Evolutionary conservation across 2,888 invertebrate species (phyloP).

Genomic region (Xanthorhoe designata): DNA sequence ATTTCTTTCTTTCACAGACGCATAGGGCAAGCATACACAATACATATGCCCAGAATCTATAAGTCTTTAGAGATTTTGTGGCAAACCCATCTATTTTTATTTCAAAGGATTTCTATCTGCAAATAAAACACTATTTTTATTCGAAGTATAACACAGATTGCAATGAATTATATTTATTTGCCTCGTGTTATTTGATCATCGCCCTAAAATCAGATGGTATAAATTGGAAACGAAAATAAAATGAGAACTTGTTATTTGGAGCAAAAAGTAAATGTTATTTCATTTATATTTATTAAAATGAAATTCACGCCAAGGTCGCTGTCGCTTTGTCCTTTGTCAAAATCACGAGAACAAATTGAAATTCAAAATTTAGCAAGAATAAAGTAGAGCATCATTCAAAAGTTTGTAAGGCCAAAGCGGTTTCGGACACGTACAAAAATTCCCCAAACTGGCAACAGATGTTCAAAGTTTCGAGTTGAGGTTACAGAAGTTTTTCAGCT

Average conservation of each 20-base stretch:
- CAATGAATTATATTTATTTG: background rate
- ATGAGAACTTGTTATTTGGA: conserved; percentile 5
- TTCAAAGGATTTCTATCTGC: too few species aligned
- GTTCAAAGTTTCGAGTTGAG: conserved; percentile 56
- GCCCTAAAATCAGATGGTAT: background rate
- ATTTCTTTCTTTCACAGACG: too few species aligned
- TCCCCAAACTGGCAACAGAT: conserved; percentile 56
- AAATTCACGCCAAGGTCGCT: background rate
- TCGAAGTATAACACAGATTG: background rate
- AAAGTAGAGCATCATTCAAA: conserved; percentile 52
- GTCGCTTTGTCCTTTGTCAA: conserved; percentile 1
- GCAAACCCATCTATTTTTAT: too few species aligned
- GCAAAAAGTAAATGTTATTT: conserved; percentile 1
- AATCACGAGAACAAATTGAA: conserved; percentile 3
- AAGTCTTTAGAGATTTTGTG: too few species aligned
- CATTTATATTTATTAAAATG: background rate
- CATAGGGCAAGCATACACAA: too few species aligned
- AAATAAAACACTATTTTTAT: too few species aligned
- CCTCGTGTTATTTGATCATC: background rate
- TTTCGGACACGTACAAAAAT: conserved; percentile 52
- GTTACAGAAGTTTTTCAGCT: conserved; percentile 56
- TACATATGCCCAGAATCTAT: too few species aligned
- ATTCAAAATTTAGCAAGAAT: conserved; percentile 43
- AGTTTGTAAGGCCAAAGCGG: conserved; percentile 49
- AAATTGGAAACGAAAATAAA: background rate